Evolutionary conservation across 2,797 vertebrate genomes (phyloP), one percentile per base, ranked within the genome.

Genomic region (Austrolebias charrua): DNA sequence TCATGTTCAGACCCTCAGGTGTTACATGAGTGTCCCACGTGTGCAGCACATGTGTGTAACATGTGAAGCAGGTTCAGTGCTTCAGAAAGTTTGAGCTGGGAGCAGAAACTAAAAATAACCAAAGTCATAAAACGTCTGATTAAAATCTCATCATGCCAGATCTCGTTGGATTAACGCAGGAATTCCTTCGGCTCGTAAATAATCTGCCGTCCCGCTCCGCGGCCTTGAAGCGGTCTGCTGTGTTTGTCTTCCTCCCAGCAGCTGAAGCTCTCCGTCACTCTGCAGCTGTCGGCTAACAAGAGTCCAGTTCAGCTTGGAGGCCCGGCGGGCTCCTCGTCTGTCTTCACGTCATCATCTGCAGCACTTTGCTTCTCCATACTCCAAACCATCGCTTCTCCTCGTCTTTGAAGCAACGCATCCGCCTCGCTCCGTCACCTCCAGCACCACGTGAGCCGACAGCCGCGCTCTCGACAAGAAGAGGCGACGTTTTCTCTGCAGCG

Each of bases 241-340:
- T 57, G 66, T 43, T 80, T 79, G 57, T 71, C 75, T 66, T 53
- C 55, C 71, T 58, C 10, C 57, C 66, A 42, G 69, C 86, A 81
- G 83, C 79, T 83, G 80, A 53, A 28, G 40, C 69, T 18, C 64
- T 55, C 71, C 42, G 69, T 71, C 80, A 71, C 66, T 65, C 55
- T 16, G 80, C 86, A 87, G 86, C 87, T 86, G 83, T 87, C 66
- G 46, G 65, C 68, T 79, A 85, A 80, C 82, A 35, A 82, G 83
- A 71, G 68, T 62, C 81, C 79, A 81, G 72, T 75, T 74, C 65
- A 33, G 63, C 55, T n/a, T 75, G 74, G 73, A 76, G 35, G 80
- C 58, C 80, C 24, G 24, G 24, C 24, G 24, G 24, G 24, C 24
- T 24, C 24, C 24, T 47, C 8, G 19, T 73, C 57, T 49, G 35